Evolutionary conservation across 2,113 vertebrate species (phyloP).

Genomic region (Notiomystis cincta): DNA sequence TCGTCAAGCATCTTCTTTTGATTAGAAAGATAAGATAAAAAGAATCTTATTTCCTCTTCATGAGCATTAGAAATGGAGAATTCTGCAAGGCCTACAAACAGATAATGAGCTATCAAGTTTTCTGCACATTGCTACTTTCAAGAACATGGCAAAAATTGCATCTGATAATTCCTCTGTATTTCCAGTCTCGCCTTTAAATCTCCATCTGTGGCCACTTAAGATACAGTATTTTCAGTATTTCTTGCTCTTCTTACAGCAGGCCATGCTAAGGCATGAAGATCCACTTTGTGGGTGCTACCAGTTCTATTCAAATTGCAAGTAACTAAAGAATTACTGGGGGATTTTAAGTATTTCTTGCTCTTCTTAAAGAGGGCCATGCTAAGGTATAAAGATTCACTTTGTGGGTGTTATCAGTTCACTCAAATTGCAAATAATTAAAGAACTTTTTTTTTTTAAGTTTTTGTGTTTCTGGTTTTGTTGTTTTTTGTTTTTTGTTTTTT

Average conservation of each 20-base stretch:
- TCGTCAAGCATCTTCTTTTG: neutral
- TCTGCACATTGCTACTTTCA: neutral
- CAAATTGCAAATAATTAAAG: neutral
- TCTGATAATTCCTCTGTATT: neutral
- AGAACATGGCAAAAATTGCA: neutral
- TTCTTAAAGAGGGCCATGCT: neutral
- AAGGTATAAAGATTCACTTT: neutral
- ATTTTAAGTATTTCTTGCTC: neutral
- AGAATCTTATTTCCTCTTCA: neutral
- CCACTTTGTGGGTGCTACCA: neutral
- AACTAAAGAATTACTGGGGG: neutral
- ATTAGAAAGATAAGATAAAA: neutral
- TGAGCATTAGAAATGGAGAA: neutral
- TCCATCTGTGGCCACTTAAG: rapidly evolving
- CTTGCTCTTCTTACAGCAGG: neutral
- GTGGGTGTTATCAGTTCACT: neutral
- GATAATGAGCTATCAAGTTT: neutral
- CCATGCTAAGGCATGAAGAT: neutral
- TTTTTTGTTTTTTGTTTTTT: too few species aligned
- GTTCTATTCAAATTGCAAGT: neutral
- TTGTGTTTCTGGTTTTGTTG: too few species aligned
- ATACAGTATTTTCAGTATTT: too few species aligned
- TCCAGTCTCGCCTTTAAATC: neutral
- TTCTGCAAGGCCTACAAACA: neutral
- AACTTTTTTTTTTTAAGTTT: neutral